Evolutionary conservation across 2,113 vertebrate genomes (phyloP), one percentile per base, ranked within the genome.

Genomic region (Collichthys lucidus): DNA sequence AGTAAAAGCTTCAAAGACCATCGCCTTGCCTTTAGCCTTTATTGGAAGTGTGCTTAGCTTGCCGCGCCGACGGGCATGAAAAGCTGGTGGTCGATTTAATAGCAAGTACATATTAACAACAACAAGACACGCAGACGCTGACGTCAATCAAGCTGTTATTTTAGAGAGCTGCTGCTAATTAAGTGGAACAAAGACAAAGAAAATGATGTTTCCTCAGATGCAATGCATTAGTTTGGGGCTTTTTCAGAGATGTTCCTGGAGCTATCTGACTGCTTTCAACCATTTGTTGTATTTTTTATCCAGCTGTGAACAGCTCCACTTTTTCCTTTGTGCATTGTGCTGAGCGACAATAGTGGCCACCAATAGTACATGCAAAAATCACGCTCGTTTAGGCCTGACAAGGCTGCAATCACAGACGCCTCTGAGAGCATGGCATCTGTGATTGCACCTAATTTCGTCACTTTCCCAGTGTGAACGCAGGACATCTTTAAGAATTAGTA

Each of bases 131-230:
- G 59, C 42, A 60, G 50, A 74, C 1, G 22, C 35, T 40, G 61
- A 55, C 15, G 63, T 83, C 75, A 77, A 83, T 85, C 80, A 85
- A 73, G 35, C 47, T 65, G 22, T 3, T 22, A 11, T 17, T 66
- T 74, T 53, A 71, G 16, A 77, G 59, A 79, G 69, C 44, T 16
- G 15, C 63, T 65, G 40, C 35, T 59, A 85, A 83, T 83, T 74
- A 83, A 79, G 52, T 0, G 53, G 35, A 82, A 78, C 64, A 74
- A 85, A 78, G 75, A 69, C 65, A 70, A 74, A 55, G 55, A 40
- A 72, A 76, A 76, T 12, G 2, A n/a, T 69, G 59, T 75, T 84
- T 84, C 35, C 63, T 79, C 40, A n/a, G 49, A 74, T 82, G 50
- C 72, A 40, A 55, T 22, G 55, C 5, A 57, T 77, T 49, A n/a